These are phyloP conservation scores for Cotesia congregata DNA, from an alignment of 2,888 invertebrate genomes.

Conservation along the genomic window DNA sequence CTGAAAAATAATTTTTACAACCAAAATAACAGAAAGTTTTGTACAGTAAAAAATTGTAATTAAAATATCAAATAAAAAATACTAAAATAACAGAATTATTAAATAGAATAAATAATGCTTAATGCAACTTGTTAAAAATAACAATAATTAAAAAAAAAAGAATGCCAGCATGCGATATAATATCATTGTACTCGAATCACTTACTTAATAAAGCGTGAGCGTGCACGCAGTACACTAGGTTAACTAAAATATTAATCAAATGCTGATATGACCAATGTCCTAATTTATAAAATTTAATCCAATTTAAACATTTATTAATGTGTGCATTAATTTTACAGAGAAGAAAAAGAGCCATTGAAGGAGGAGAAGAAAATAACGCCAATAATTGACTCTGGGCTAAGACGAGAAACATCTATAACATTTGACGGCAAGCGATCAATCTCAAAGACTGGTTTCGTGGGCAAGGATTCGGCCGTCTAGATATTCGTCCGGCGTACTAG, in stretches of 20 bases:
- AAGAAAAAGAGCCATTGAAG: conserved; percentile 86
- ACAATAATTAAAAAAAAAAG: conserved; percentile 30
- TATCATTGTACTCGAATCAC: conserved; percentile 40
- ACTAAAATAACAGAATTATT: neutral
- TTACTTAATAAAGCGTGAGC: conserved; percentile 15
- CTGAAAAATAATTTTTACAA: conserved; percentile 1
- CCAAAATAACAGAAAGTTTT: neutral
- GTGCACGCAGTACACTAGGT: conserved; percentile 19
- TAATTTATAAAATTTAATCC: neutral
- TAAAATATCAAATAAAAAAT: neutral
- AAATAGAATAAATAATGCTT: neutral
- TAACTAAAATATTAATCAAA: conserved; percentile 13
- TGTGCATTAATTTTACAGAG: conserved; percentile 71
- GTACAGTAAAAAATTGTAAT: neutral
- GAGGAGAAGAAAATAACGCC: conserved; percentile 74
- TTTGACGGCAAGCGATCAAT: conserved; percentile 87
- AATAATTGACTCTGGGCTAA: conserved; percentile 77
- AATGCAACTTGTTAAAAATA: conserved; percentile 23
- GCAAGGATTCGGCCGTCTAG: conserved; percentile 91
- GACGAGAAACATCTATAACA: conserved; percentile 84
- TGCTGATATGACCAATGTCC: conserved; percentile 25
- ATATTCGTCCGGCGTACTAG: conserved; percentile 71
- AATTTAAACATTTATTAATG: conserved; percentile 14
- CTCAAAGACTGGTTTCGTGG: conserved; percentile 87
- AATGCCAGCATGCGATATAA: conserved; percentile 48